Percentiles rank a stretch among this genome's conserved stretches.
phyloP scores from a whole-genome alignment of 2,797 vertebrate genomes.

The Chrysocyon brachyurus region DNA sequence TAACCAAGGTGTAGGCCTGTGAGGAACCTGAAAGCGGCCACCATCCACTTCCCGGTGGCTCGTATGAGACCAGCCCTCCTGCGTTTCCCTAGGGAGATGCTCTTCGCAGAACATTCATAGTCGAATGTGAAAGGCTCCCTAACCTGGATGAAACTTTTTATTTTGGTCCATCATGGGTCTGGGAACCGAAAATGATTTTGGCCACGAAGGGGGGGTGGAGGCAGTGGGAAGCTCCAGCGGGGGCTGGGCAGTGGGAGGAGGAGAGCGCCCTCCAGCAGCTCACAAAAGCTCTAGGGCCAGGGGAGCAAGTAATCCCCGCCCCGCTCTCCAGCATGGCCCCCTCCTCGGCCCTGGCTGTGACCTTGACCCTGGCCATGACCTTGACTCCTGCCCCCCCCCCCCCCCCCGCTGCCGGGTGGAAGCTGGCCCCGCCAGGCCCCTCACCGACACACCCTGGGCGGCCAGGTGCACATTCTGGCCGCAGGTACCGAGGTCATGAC shows the following conservation, averaged over 20 bases:
- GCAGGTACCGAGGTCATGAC: too few relatives aligned
- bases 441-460: too few relatives aligned
- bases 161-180: not conserved
- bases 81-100: not conserved
- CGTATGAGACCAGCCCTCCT: not conserved
- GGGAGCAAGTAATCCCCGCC: not conserved
- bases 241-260: not conserved
- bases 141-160: not conserved
- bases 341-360: too few relatives aligned
- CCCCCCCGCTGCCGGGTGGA: too few relatives aligned
- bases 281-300: not conserved
- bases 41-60: not conserved
- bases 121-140: not conserved
- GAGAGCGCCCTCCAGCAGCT: not conserved
- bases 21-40: constrained; percentile 17
- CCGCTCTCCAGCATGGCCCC: too few relatives aligned
- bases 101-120: not conserved
- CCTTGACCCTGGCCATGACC: too few relatives aligned
- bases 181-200: not conserved
- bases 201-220: not conserved
- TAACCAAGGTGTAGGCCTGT: not conserved
- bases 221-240: not conserved
- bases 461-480: too few relatives aligned
- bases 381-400: too few relatives aligned
- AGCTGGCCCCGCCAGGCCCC: too few relatives aligned